phyloP scores from a whole-genome alignment of 2,113 vertebrate genomes.

The Acrocephalus arundinaceus region DNA sequence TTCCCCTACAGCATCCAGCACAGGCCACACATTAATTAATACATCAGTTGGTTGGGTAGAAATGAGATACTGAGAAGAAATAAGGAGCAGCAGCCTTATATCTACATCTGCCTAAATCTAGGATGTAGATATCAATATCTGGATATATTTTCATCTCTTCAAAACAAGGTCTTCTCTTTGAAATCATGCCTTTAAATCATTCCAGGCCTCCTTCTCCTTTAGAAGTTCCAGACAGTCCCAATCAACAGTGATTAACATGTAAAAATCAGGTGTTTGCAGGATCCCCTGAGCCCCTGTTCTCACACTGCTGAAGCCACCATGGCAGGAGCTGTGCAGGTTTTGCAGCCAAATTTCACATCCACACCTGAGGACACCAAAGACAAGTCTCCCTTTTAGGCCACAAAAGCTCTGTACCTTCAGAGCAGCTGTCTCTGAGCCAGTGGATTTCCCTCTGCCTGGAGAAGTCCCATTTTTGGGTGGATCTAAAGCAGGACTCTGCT shows the following conservation, averaged over 20 bases:
- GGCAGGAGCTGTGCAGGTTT: background rate
- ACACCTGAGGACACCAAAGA: background rate
- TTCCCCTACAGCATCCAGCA: background rate
- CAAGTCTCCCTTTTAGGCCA: background rate
- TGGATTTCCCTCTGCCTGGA: background rate
- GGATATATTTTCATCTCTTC: background rate
- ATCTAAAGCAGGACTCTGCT: background rate
- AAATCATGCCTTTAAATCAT: background rate
- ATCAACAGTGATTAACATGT: background rate
- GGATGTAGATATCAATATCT: background rate
- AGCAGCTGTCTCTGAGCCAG: background rate
- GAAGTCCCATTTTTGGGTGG: background rate
- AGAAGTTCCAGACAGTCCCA: background rate
- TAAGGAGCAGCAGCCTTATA: background rate
- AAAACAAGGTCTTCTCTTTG: background rate
- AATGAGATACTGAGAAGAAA: background rate
- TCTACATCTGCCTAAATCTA: background rate
- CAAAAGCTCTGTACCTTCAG: fast-evolving
- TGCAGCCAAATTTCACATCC: background rate
- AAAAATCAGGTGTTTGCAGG: background rate
- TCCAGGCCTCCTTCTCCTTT: background rate
- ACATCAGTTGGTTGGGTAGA: background rate
- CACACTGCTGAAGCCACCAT: background rate
- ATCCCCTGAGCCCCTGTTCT: background rate
- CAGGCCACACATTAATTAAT: background rate